phyloP scores from a whole-genome alignment of 1,140 invertebrate species.

The Neodiprion lecontei region DNA sequence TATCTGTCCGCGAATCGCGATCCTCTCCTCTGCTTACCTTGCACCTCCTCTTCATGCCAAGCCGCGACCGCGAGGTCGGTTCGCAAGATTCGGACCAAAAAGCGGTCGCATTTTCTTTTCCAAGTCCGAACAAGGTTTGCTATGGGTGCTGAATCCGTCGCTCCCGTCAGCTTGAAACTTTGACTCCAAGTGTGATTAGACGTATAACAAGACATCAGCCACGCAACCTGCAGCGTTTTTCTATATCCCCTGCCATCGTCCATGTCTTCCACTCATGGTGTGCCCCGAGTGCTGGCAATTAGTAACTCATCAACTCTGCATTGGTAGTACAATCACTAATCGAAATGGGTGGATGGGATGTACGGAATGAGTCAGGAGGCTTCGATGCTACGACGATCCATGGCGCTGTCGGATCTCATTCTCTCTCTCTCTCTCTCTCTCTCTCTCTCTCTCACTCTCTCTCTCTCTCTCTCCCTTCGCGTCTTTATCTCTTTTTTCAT shows the following conservation, averaged over 20 bases:
- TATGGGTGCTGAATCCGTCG: not conserved
- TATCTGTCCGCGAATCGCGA: constrained; percentile 44
- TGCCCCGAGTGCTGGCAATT: not conserved
- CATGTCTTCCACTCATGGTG: not conserved
- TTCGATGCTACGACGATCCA: not conserved
- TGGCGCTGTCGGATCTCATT: not conserved
- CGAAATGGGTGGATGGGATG: not conserved
- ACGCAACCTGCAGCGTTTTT: not conserved
- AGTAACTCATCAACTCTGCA: not conserved
- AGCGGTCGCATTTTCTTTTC: not conserved
- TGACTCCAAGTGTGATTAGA: not conserved
- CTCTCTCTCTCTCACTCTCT: not conserved
- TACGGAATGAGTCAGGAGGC: not conserved
- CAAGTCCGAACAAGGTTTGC: not conserved
- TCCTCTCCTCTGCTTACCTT: constrained; percentile 37
- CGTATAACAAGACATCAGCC: constrained; percentile 14
- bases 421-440: not conserved
- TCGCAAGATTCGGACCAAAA: no score
- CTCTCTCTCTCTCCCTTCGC: not conserved
- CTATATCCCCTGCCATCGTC: not conserved
- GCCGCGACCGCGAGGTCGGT: constrained; percentile 15
- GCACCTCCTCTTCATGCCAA: constrained; percentile 20
- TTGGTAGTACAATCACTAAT: not conserved
- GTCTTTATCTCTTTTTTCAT: no score
- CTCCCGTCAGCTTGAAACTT: not conserved